Evolutionary conservation across 2,113 vertebrate species (phyloP).

Genomic region (Cebidichthys violaceus): DNA sequence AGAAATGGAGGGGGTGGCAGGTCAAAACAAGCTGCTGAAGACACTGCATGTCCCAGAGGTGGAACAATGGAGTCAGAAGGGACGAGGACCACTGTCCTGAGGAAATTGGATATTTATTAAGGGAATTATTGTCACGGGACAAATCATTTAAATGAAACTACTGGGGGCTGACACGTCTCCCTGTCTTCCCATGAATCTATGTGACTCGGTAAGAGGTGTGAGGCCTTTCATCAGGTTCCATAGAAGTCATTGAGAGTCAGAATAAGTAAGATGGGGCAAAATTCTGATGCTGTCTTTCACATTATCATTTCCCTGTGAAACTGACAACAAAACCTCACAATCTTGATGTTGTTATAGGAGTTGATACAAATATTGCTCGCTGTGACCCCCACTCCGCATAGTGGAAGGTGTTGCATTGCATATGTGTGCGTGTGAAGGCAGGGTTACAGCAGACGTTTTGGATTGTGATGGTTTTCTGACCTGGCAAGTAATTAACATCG

Average conservation of each 20-base stretch:
- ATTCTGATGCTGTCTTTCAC: not conserved
- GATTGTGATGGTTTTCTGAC: constrained; percentile 21
- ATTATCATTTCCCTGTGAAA: not conserved
- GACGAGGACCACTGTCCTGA: not conserved
- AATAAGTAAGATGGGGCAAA: not conserved
- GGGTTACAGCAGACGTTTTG: not conserved
- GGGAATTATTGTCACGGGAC: not conserved
- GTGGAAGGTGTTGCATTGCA: not conserved
- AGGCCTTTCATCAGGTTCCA: not conserved
- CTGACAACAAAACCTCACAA: not conserved
- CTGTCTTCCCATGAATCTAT: not conserved
- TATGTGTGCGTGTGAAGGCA: not conserved
- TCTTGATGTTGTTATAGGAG: not conserved
- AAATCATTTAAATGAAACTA: not conserved
- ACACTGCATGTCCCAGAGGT: not conserved
- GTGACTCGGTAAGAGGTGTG: not conserved
- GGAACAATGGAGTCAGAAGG: not conserved
- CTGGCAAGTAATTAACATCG: constrained; percentile 42
- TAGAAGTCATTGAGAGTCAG: not conserved
- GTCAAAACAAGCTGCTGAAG: not conserved
- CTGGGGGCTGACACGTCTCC: not conserved
- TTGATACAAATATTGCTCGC: not conserved
- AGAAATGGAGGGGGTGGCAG: not conserved
- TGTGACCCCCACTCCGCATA: not conserved
- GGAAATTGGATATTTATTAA: not conserved